Conservation (phyloP, 2,113 vertebrate species). For the Anoplopoma fimbria region DNA sequence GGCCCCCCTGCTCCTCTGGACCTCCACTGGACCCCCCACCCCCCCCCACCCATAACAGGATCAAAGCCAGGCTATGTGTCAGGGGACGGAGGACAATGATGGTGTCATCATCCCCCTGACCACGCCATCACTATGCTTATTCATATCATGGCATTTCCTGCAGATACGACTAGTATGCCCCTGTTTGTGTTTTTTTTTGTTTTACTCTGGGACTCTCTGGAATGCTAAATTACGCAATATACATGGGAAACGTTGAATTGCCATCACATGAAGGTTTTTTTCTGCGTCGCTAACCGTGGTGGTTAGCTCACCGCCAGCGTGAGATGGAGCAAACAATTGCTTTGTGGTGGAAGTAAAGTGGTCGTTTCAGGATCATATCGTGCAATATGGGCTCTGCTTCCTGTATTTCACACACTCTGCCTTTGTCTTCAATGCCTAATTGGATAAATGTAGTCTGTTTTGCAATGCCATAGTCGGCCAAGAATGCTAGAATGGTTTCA, state of each 20-base stretch:
- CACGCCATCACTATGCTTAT: slow-evolving; percentile 44
- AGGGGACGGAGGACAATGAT: slow-evolving; percentile 47
- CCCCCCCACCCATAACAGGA: slow-evolving; percentile 49
- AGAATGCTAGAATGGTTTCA: slow-evolving; percentile 55
- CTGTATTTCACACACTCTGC: slow-evolving; percentile 48
- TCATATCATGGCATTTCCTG: slow-evolving; percentile 74
- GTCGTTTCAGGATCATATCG: slow-evolving; percentile 41
- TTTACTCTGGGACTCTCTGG: slow-evolving; percentile 42
- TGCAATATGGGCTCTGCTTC: slow-evolving; percentile 31
- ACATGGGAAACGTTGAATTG: slow-evolving; percentile 51
- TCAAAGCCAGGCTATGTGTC: slow-evolving; percentile 65
- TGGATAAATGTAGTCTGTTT: slow-evolving; percentile 46
- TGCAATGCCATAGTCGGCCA: slow-evolving; percentile 31
- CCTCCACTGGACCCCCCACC: slow-evolving; percentile 37
- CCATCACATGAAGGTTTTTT: slow-evolving; percentile 60
- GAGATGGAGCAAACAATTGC: slow-evolving; percentile 51
- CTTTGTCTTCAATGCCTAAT: slow-evolving; percentile 52
- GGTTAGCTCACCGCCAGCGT: slow-evolving; percentile 34
- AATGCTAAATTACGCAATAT: slow-evolving; percentile 66
- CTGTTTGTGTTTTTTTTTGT: slow-evolving; percentile 48
- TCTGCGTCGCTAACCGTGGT: slow-evolving; percentile 46
- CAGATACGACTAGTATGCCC: slow-evolving; percentile 73
- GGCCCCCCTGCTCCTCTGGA: slow-evolving; percentile 50
- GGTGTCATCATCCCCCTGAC: slow-evolving; percentile 55
- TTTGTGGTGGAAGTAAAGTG: slow-evolving; percentile 52